Evolutionary conservation across 2,888 invertebrate genomes (phyloP).

Genomic region (Laspeyria flexula): DNA sequence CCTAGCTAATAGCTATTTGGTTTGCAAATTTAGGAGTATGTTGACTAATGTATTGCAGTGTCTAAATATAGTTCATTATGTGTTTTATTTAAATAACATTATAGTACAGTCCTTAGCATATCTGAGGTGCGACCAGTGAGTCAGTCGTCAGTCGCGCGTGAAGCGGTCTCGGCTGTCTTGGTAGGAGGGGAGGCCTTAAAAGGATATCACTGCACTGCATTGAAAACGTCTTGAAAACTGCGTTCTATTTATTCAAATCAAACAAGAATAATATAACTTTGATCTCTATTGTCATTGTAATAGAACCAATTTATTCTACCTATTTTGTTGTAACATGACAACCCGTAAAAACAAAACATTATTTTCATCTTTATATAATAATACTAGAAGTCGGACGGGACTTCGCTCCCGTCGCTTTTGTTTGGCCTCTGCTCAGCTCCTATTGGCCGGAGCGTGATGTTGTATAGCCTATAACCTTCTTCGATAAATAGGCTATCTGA

Average conservation of each 20-base stretch:
- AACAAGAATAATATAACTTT: not conserved
- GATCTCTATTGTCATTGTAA: not conserved
- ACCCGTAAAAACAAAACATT: too few species aligned
- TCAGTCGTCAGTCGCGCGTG: conserved; percentile 74
- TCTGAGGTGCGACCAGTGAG: conserved; percentile 71
- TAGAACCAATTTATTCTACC: not conserved
- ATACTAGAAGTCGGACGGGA: too few species aligned
- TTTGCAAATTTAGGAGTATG: too few species aligned
- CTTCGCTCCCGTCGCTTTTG: too few species aligned
- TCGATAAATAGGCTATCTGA: too few species aligned
- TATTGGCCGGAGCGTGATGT: too few species aligned
- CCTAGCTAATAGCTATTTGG: not conserved
- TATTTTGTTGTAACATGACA: not conserved
- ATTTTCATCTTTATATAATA: too few species aligned
- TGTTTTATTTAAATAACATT: conserved; percentile 45
- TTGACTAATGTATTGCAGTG: conserved; percentile 11
- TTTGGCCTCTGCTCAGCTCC: too few species aligned
- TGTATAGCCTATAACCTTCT: too few species aligned
- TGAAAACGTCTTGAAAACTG: conserved; percentile 33
- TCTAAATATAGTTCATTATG: conserved; percentile 8
- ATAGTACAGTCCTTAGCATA: conserved; percentile 49
- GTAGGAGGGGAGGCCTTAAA: conserved; percentile 69
- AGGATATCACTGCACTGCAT: conserved; percentile 61
- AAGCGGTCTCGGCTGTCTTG: conserved; percentile 54
- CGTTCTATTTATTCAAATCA: conserved; percentile 1